Percentiles rank a stretch among this genome's conserved stretches.
These are phyloP conservation scores for Drosophila robusta DNA, from an alignment of 2,888 invertebrate genomes.

Conservation along the genomic window DNA sequence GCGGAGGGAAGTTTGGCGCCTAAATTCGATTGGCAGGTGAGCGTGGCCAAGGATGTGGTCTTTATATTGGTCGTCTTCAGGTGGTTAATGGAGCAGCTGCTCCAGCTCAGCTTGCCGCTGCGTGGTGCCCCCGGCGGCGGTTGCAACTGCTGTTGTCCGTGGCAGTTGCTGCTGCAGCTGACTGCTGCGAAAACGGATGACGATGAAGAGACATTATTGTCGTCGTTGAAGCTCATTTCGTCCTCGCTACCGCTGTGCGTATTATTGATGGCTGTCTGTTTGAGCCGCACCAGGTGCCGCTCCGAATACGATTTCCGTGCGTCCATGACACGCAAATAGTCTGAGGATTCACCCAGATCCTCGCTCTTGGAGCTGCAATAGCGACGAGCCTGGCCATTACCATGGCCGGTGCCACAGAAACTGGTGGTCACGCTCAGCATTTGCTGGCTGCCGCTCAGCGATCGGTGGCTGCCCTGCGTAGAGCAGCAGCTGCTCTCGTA, in stretches of 20 bases:
- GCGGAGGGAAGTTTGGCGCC: constrained; percentile 62
- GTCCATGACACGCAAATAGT: constrained; percentile 81
- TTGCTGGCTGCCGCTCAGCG: constrained; percentile 65
- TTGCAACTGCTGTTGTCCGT: constrained; percentile 44
- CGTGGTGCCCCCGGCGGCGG: constrained; percentile 41
- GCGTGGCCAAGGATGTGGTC: constrained; percentile 84
- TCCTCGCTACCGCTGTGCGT: constrained; percentile 82
- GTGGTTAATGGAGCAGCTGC: constrained; percentile 83
- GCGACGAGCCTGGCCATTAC: constrained; percentile 68
- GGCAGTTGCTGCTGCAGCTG: constrained; percentile 26
- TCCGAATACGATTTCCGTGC: constrained; percentile 84
- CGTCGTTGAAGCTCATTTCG: constrained; percentile 83
- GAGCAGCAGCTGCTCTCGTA: constrained; percentile 78
- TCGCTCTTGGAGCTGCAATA: constrained; percentile 84
- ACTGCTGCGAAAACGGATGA: constrained; percentile 28
- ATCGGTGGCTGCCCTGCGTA: constrained; percentile 73
- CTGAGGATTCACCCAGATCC: constrained; percentile 80
- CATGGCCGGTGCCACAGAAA: constrained; percentile 75
- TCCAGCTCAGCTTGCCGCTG: constrained; percentile 76
- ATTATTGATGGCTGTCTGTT: constrained; percentile 84
- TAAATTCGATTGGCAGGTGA: constrained; percentile 82
- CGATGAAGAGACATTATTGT: constrained; percentile 80
- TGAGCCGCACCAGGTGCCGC: constrained; percentile 83
- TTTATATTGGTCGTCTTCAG: constrained; percentile 84
- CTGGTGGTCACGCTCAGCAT: constrained; percentile 78